These are phyloP conservation scores for Hypocryptadius cinnamomeus DNA, from an alignment of 2,113 vertebrate genomes.

Conservation along the genomic window DNA sequence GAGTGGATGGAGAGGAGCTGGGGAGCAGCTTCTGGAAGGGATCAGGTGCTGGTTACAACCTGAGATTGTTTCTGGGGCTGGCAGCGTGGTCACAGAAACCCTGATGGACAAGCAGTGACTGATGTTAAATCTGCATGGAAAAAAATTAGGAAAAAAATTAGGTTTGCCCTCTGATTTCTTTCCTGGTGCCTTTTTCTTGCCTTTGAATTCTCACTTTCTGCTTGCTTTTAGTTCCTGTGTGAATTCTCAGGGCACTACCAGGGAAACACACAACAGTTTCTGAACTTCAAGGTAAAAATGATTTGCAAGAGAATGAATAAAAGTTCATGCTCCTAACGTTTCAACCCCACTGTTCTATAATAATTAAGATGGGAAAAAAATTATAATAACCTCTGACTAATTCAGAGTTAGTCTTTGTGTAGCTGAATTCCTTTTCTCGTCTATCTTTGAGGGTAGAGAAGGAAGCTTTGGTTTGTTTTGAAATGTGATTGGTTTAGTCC, in stretches of 20 bases:
- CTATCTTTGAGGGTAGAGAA: background rate
- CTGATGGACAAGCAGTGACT: background rate
- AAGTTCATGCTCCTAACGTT: background rate
- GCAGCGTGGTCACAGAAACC: background rate
- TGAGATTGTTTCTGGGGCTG: background rate
- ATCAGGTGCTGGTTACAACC: rapidly evolving
- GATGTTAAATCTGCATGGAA: background rate
- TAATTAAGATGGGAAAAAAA: background rate
- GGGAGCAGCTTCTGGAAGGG: background rate
- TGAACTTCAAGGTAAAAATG: background rate
- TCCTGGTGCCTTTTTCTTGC: background rate
- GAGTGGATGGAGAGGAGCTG: background rate
- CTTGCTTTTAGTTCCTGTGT: background rate
- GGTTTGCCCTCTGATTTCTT: background rate
- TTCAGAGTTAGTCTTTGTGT: background rate
- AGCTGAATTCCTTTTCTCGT: background rate
- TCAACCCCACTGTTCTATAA: background rate
- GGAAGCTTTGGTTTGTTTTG: background rate
- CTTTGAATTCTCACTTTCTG: background rate
- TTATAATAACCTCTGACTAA: background rate
- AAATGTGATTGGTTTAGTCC: background rate
- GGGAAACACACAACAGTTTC: background rate
- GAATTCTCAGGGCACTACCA: background rate
- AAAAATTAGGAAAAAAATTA: background rate
- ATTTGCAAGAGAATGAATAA: background rate